Evolutionary conservation across 2,113 vertebrate species (phyloP).

Genomic region (Cryptotis parvus): DNA sequence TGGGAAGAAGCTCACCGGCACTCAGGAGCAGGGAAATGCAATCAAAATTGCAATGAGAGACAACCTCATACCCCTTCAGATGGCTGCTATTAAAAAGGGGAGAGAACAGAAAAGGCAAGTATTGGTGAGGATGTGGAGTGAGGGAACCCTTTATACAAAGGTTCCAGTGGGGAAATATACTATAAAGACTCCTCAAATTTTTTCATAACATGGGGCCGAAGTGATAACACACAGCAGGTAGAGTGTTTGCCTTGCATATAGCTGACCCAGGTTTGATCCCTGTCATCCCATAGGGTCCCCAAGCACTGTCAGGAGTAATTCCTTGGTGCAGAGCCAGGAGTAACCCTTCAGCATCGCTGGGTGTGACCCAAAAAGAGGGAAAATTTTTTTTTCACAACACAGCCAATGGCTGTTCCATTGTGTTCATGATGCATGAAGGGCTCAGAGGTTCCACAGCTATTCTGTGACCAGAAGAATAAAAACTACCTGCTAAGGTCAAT

Average conservation of each 20-base stretch:
- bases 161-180: neutral
- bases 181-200: neutral
- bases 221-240: too few species aligned
- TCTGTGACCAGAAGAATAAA: neutral
- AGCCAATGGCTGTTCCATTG: too few species aligned
- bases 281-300: too few species aligned
- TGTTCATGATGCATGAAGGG: neutral
- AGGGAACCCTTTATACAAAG: neutral
- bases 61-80: neutral
- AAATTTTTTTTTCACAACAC: too few species aligned
- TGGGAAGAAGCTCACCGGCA: neutral
- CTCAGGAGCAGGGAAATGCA: neutral
- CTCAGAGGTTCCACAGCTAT: neutral
- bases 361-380: too few species aligned
- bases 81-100: neutral
- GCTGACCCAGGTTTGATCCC: too few species aligned
- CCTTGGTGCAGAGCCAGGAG: too few species aligned
- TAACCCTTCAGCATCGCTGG: too few species aligned
- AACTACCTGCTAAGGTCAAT: neutral
- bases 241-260: too few species aligned
- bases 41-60: neutral
- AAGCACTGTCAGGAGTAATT: too few species aligned
- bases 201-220: too few species aligned
- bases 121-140: neutral
- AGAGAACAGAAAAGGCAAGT: neutral